phyloP scores from a whole-genome alignment of 2,888 invertebrate species.

The Argynnis bischoffii region DNA sequence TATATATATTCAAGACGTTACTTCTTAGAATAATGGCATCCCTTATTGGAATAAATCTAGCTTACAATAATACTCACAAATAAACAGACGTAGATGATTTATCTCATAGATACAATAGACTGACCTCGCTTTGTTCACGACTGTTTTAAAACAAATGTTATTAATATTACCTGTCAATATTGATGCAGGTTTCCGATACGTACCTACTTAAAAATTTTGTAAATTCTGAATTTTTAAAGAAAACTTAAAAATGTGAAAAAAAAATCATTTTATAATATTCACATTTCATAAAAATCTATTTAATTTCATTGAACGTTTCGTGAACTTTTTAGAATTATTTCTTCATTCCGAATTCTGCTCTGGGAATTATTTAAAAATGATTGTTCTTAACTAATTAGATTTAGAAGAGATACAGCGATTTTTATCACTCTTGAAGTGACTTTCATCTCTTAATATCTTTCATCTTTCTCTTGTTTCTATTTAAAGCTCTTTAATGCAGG shows the following conservation, averaged over 20 bases:
- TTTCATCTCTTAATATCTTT: conserved; percentile 13
- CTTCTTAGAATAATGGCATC: conserved; percentile 33
- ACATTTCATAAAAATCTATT: not conserved
- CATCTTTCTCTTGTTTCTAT: conserved; percentile 15
- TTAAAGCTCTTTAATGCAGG: conserved; percentile 10
- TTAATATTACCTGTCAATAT: conserved; percentile 6
- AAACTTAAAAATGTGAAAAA: too few relatives aligned
- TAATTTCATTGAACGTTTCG: not conserved
- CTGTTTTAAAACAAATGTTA: conserved; percentile 23
- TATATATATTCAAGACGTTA: conserved; percentile 16
- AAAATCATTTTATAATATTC: too few relatives aligned
- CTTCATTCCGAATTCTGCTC: too few relatives aligned
- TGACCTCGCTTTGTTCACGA: conserved; percentile 34
- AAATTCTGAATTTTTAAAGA: too few relatives aligned
- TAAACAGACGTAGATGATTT: conserved; percentile 33
- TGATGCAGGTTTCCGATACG: too few relatives aligned
- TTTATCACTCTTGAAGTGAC: not conserved
- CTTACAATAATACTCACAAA: conserved; percentile 36
- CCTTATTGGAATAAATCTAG: conserved; percentile 37
- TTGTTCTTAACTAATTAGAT: not conserved
- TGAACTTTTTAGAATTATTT: too few relatives aligned
- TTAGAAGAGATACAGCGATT: not conserved
- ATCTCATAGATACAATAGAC: conserved; percentile 30
- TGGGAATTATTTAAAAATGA: too few relatives aligned
- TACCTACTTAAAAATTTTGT: too few relatives aligned